These are phyloP conservation scores for Phlogophora meticulosa DNA, from an alignment of 2,888 invertebrate genomes.

Conservation along the genomic window DNA sequence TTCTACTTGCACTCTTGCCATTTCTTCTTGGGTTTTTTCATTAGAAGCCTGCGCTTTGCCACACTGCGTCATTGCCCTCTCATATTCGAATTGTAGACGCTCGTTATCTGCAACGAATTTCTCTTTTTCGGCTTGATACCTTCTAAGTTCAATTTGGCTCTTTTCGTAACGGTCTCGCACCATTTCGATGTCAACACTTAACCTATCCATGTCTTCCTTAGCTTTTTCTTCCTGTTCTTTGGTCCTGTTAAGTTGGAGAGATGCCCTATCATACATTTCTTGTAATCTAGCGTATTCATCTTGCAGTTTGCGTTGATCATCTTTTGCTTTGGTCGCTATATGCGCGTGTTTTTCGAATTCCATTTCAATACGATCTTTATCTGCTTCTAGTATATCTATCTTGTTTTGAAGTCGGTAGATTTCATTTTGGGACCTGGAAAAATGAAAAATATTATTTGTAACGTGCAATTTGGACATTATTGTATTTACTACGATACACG, in stretches of 20 bases:
- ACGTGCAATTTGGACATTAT: slow-evolving; percentile 36
- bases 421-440: slow-evolving; percentile 95
- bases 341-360: slow-evolving; percentile 96
- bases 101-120: slow-evolving; percentile 96
- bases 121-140: slow-evolving; percentile 96
- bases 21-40: slow-evolving; percentile 97
- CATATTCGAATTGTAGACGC: slow-evolving; percentile 96
- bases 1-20: slow-evolving; percentile 96
- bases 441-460: slow-evolving; percentile 61
- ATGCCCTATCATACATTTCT: slow-evolving; percentile 97
- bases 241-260: slow-evolving; percentile 95
- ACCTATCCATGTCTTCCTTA: slow-evolving; percentile 95
- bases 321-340: slow-evolving; percentile 95
- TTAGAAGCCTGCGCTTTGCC: slow-evolving; percentile 96
- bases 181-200: slow-evolving; percentile 96
- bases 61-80: slow-evolving; percentile 96
- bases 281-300: slow-evolving; percentile 96
- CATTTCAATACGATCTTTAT: slow-evolving; percentile 96
- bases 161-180: slow-evolving; percentile 97
- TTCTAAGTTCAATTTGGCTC: slow-evolving; percentile 95
- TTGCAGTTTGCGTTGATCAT: slow-evolving; percentile 96
- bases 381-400: slow-evolving; percentile 96
- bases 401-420: slow-evolving; percentile 97
- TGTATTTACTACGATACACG: slow-evolving; percentile 57
- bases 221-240: slow-evolving; percentile 98